Percentiles rank a stretch among this genome's conserved stretches.
Evolutionary conservation across 1,140 invertebrate species (phyloP).

Genomic region (Meloidogyne exigua): DNA sequence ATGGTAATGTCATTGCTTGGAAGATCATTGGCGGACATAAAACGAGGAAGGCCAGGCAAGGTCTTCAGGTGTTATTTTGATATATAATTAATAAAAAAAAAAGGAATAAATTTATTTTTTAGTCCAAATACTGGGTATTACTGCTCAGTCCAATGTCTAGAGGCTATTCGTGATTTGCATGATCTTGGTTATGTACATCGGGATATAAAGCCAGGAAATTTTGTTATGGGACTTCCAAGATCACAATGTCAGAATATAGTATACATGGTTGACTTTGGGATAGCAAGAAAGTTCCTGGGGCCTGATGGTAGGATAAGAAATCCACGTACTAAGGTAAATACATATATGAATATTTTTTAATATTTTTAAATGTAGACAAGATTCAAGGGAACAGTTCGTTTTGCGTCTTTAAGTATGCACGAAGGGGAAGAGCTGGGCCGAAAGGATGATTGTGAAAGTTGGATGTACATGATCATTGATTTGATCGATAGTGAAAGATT

Average conservation of each 20-base stretch:
- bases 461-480: conserved; percentile 20
- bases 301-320: background rate
- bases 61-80: background rate
- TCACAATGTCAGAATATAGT: background rate
- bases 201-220: conserved; percentile 56
- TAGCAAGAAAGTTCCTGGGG: background rate
- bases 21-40: background rate
- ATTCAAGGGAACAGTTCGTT: conserved; percentile 26
- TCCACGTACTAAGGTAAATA: background rate
- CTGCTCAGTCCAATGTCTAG: conserved; percentile 50
- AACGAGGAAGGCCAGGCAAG: background rate
- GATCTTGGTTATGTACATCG: conserved; percentile 56
- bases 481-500: background rate
- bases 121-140: conserved; percentile 43
- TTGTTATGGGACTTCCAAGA: conserved; percentile 44
- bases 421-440: background rate
- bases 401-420: conserved; percentile 15
- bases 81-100: background rate
- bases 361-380: background rate
- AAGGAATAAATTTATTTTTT: conserved; percentile 27
- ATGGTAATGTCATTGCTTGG: background rate
- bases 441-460: conserved; percentile 15
- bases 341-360: background rate
- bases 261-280: conserved; percentile 12
- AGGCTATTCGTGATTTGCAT: conserved; percentile 50